A percentile compares a stretch with the other conserved stretches of the same genome.
These are phyloP conservation scores for Hypotaenidia philippensis DNA, from an alignment of 2,797 vertebrate genomes.

Conservation along the genomic window DNA sequence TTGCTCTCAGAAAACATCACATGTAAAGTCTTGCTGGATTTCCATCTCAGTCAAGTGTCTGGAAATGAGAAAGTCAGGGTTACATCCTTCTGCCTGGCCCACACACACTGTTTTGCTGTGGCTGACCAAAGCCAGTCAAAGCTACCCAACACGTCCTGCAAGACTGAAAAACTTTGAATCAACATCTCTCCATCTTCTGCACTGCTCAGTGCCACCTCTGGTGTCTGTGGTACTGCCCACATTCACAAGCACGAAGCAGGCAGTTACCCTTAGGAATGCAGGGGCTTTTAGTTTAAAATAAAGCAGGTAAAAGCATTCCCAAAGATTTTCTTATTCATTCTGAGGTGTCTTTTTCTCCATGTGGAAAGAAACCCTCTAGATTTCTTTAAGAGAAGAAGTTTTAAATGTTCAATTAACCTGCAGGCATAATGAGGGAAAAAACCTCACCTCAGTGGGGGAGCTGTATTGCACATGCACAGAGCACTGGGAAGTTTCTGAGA, in stretches of 20 bases:
- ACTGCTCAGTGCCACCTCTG: neutral
- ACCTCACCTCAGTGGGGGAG: neutral
- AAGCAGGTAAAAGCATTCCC: accelerated
- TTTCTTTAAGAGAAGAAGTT: neutral
- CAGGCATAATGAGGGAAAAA: neutral
- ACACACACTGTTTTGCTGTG: neutral
- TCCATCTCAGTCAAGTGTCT: neutral
- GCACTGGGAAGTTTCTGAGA: neutral
- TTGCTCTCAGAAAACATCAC: neutral
- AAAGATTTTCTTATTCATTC: neutral
- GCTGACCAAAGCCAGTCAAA: neutral
- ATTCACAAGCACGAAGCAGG: accelerated
- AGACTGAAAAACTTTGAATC: neutral
- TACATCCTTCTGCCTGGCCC: neutral
- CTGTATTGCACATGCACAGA: neutral
- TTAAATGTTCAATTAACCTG: neutral
- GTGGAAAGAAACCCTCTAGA: neutral
- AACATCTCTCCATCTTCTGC: neutral
- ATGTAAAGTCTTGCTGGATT: neutral
- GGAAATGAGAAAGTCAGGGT: neutral
- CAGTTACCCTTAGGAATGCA: neutral
- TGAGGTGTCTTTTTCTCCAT: neutral
- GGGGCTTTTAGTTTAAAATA: neutral
- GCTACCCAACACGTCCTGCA: neutral
- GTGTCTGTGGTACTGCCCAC: neutral